Conservation (phyloP, 2,888 invertebrate species). For the Sarcophaga subvicina region DNA sequence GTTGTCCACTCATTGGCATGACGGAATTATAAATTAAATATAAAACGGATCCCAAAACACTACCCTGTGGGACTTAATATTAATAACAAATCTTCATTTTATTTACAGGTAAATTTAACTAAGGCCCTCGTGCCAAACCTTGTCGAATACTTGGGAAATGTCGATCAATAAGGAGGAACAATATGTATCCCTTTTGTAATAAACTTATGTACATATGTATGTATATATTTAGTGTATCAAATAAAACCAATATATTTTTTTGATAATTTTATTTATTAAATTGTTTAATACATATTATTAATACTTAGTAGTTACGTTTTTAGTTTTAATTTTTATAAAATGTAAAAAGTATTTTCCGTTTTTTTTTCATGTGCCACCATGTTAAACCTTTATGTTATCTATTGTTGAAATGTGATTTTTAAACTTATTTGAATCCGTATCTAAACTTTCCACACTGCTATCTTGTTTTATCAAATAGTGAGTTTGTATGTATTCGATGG, state of each 20-base stretch:
- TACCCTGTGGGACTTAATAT: too few species aligned
- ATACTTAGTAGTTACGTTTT: constrained; percentile 49
- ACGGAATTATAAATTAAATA: too few species aligned
- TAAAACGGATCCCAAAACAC: too few species aligned
- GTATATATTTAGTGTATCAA: too few species aligned
- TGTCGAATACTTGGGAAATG: too few species aligned
- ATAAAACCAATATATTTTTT: not conserved
- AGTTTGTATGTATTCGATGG: constrained; percentile 78
- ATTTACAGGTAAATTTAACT: too few species aligned
- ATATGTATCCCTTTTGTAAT: too few species aligned
- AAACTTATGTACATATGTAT: too few species aligned
- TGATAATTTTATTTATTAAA: not conserved
- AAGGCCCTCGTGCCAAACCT: too few species aligned
- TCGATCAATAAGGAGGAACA: too few species aligned
- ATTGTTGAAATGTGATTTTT: constrained; percentile 54
- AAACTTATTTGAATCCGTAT: constrained; percentile 74
- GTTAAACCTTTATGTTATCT: constrained; percentile 33
- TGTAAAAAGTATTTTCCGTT: constrained; percentile 20
- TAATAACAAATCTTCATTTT: too few species aligned
- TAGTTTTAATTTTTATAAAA: constrained; percentile 23
- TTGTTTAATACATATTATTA: constrained; percentile 55
- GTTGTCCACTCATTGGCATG: too few species aligned
- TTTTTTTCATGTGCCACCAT: not conserved
- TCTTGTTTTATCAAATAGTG: constrained; percentile 75
- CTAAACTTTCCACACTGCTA: constrained; percentile 77